Base-by-base conservation (phyloP, 2,888 invertebrate species). In the Cyrtodaria siliqua region DNA sequence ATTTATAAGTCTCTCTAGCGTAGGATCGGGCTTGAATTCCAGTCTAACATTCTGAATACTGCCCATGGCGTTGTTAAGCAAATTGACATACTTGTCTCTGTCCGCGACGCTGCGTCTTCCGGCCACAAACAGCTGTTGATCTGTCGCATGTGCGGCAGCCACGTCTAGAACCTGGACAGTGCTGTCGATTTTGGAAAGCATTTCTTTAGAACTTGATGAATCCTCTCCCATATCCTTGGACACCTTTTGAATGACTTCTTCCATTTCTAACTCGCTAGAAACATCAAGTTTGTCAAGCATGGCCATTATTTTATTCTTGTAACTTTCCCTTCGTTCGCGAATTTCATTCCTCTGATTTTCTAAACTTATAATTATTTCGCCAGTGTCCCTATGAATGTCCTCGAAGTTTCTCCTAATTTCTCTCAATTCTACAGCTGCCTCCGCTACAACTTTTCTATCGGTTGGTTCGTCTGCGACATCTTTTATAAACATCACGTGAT, bases 401-500 rank as follows among this genome's bases (percentile, higher is more conserved):
- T 80, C 80, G 60, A 80, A 80, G 59, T 73, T 80, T 42, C 63
- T 69, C 33, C 60, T 53, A 16, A 80, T 67, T 24, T 80, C 77
- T 27, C 80, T 53, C 12, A 80, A 33, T 38, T 80, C 80, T 1
- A 77, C 69, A 0, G 80, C 80, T 2, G 80, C 70, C 60, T 80
- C 80, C 2, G 80, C 80, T 16, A 80, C 80, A 9, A 61, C 57
- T 50, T 73, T 77, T 59, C 76, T 61, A 55, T 80, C 80, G 16
- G 73, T 57, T 14, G 80, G 70, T 24, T 70, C 64, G 27, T 80
- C 80, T 2, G 73, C 66, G 20, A 80, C 73, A 52, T 80, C 80
- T 60, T 80, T 80, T 14, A 80, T 80, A 40, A 80, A 80, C 80
- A 80, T 80, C 9, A 80, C 80, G 9, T 62, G 69, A 26, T 77